phyloP scores from a whole-genome alignment of 2,797 vertebrate genomes.

The Streptopelia turtur region DNA sequence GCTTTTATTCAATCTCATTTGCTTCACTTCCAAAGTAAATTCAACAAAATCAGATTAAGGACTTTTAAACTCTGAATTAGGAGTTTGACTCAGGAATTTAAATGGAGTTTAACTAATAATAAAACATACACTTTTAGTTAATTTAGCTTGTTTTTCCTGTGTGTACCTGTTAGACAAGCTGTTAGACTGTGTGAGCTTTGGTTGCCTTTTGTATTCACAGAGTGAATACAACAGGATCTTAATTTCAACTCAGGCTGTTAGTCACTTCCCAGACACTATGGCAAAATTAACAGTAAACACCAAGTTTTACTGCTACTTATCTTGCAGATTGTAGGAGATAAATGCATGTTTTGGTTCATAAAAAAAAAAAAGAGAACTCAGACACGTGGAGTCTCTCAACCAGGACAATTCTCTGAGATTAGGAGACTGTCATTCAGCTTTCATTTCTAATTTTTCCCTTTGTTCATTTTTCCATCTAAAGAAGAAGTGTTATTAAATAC shows the following conservation, averaged over 20 bases:
- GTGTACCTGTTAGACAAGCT: neutral
- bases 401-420: conserved; percentile 48
- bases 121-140: neutral
- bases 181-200: neutral
- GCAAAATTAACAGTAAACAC: neutral
- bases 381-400: neutral
- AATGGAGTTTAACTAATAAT: neutral
- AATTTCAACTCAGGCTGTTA: neutral
- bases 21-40: neutral
- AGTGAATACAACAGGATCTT: neutral
- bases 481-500: conserved; percentile 39
- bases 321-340: neutral
- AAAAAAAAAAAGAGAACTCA: neutral
- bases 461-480: conserved; percentile 67
- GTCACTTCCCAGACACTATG: neutral
- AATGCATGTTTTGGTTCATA: neutral
- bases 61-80: neutral
- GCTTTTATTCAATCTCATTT: neutral
- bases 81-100: neutral
- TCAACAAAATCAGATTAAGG: neutral
- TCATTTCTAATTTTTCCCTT: conserved; percentile 68
- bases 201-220: neutral
- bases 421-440: conserved; percentile 62
- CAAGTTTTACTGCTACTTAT: neutral
- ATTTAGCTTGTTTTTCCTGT: neutral